These are phyloP conservation scores for Orchestia grillus DNA, from an alignment of 1,140 invertebrate genomes.

Conservation along the genomic window DNA sequence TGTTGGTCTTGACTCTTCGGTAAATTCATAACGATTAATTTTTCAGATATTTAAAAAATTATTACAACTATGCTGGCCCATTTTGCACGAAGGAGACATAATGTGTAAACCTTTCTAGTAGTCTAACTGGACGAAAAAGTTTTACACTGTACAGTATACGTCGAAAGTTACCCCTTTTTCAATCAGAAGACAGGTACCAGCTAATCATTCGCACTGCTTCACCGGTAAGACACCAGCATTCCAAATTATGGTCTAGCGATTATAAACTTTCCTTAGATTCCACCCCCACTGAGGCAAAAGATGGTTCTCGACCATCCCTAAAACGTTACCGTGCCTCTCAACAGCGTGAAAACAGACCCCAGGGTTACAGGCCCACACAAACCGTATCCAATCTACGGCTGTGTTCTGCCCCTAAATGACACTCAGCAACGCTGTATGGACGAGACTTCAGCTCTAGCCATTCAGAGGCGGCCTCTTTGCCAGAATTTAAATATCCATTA, in stretches of 20 bases:
- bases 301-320: neutral
- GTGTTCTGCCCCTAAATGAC: neutral
- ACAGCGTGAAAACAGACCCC: neutral
- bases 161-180: too few relatives aligned
- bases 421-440: neutral
- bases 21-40: too few relatives aligned
- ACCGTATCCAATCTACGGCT: neutral
- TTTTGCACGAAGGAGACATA: too few relatives aligned
- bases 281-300: neutral
- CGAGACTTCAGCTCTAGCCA: neutral
- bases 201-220: neutral
- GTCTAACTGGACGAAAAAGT: too few relatives aligned
- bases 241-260: neutral
- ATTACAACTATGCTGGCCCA: too few relatives aligned
- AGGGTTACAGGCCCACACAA: neutral
- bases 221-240: neutral
- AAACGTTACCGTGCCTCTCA: neutral
- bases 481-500: conserved; percentile 54
- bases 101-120: too few relatives aligned
- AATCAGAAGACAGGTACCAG: too few relatives aligned
- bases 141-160: too few relatives aligned
- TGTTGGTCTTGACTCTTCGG: too few relatives aligned
- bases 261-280: neutral
- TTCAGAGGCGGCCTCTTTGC: conserved; percentile 38
- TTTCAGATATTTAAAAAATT: too few relatives aligned